A percentile compares a stretch with the other conserved stretches of the same genome.
Conservation (phyloP, 2,888 invertebrate species). For the Halictus quadricinctus region DNA sequence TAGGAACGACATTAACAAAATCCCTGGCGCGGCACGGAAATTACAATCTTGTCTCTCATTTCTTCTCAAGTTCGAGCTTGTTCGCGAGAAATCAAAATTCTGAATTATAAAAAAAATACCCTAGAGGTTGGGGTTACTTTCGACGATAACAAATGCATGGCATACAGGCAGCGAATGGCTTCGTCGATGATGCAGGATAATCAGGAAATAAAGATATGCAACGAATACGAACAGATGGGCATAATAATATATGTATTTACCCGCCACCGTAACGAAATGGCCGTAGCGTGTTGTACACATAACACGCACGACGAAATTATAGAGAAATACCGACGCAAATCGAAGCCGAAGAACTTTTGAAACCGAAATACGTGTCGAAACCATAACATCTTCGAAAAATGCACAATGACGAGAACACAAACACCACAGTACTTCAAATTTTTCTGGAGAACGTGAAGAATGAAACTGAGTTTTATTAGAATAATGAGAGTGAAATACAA, state of each 20-base stretch:
- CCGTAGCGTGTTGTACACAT: slow-evolving; percentile 47
- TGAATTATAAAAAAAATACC: slow-evolving; percentile 14
- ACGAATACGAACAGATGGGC: slow-evolving; percentile 36
- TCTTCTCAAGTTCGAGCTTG: background rate
- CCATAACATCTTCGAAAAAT: background rate
- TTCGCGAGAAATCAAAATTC: slow-evolving; percentile 3
- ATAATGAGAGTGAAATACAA: background rate
- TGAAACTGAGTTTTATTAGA: slow-evolving; percentile 6
- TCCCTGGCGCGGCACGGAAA: slow-evolving; percentile 4
- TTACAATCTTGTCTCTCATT: background rate
- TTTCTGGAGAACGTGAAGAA: background rate
- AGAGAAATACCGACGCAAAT: slow-evolving; percentile 56
- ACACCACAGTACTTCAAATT: background rate
- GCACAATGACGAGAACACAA: background rate
- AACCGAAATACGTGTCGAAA: background rate
- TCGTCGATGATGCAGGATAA: slow-evolving; percentile 19
- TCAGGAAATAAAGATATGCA: slow-evolving; percentile 29
- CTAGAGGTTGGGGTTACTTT: slow-evolving; percentile 15
- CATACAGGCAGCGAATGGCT: slow-evolving; percentile 29
- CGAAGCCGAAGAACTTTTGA: background rate
- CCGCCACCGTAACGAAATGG: slow-evolving; percentile 50
- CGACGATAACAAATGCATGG: slow-evolving; percentile 26
- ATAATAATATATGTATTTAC: slow-evolving; percentile 32
- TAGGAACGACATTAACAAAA: background rate
- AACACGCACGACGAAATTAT: slow-evolving; percentile 42